These are phyloP conservation scores for Crocidura indochinensis DNA, from an alignment of 2,797 vertebrate species.

Conservation along the genomic window DNA sequence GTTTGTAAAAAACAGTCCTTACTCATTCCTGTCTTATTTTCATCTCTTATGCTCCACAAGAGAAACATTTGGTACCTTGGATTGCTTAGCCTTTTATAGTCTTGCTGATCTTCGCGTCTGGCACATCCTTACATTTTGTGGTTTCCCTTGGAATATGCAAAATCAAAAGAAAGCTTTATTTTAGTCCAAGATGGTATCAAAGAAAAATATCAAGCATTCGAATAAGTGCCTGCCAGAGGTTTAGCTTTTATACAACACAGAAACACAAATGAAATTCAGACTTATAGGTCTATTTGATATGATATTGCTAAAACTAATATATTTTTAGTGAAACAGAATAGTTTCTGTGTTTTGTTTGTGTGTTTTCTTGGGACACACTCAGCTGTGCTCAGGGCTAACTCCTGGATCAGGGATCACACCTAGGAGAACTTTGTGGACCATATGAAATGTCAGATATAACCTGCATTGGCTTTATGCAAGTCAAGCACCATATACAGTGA, in stretches of 20 bases:
- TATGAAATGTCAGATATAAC: no score
- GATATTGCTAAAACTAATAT: conserved; percentile 42
- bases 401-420: no score
- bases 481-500: no score
- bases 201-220: conserved; percentile 44
- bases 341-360: no score
- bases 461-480: no score
- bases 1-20: not conserved
- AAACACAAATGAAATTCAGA: conserved; percentile 47
- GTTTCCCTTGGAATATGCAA: conserved; percentile 73
- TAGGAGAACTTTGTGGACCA: no score
- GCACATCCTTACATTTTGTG: conserved; percentile 55
- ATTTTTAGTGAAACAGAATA: not conserved
- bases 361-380: no score
- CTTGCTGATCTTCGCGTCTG: conserved; percentile 74
- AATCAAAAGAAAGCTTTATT: conserved; percentile 70
- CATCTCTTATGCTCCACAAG: conserved; percentile 24
- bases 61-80: conserved; percentile 39
- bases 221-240: not conserved
- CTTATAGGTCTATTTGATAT: conserved; percentile 25
- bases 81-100: conserved; percentile 69
- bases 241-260: conserved; percentile 24
- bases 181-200: conserved; percentile 58
- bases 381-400: no score
- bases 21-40: conserved; percentile 53